Percentiles rank a stretch among this genome's conserved stretches.
Evolutionary conservation across 2,113 vertebrate genomes (phyloP).

Genomic region (Phasianus colchicus): DNA sequence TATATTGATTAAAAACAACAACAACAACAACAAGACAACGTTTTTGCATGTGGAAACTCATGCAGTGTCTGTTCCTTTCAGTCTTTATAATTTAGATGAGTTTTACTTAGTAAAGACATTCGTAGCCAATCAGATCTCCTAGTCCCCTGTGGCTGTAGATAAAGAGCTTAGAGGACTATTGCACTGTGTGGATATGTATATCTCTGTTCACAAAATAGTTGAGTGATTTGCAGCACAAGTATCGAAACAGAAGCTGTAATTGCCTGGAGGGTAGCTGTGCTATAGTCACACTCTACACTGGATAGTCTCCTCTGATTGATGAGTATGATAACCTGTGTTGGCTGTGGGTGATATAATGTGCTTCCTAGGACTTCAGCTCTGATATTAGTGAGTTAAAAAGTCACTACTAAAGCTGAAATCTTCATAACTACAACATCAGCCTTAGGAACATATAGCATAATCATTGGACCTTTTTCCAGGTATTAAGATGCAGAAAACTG

Average conservation of each 20-base stretch:
- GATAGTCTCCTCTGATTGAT: background rate
- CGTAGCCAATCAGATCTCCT: background rate
- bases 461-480: background rate
- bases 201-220: background rate
- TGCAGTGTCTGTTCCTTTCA: background rate
- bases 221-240: background rate
- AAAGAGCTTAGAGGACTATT: background rate
- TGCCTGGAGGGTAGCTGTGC: background rate
- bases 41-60: background rate
- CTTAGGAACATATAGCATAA: background rate
- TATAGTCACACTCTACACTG: background rate
- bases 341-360: background rate
- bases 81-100: background rate
- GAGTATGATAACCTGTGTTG: background rate
- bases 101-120: background rate
- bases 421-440: background rate
- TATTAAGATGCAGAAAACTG: background rate
- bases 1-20: no score
- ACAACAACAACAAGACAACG: no score
- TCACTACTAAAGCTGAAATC: background rate
- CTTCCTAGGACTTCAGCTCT: background rate
- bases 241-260: conserved; percentile 13
- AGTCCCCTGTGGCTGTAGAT: background rate
- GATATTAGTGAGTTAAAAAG: background rate
- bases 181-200: background rate